Conservation (phyloP, 1,140 invertebrate species). For the Phortica variegata region DNA sequence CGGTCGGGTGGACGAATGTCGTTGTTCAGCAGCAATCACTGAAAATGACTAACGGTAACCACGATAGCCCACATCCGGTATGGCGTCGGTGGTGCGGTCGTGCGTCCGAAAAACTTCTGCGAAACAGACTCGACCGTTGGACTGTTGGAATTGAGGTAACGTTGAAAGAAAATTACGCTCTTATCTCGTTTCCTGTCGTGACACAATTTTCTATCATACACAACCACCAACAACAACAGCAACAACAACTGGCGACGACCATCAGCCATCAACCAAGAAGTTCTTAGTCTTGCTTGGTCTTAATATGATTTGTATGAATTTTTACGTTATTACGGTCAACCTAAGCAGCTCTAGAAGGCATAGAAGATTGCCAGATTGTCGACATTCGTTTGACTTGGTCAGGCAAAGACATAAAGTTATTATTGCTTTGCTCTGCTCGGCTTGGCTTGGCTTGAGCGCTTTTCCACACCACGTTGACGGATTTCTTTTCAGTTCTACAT, state of each 20-base stretch:
- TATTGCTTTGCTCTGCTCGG: conserved; percentile 35
- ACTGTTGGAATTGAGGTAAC: too few relatives aligned
- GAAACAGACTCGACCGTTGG: too few relatives aligned
- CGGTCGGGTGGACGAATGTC: neutral
- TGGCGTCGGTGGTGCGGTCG: conserved; percentile 13
- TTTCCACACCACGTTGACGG: neutral
- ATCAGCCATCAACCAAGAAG: too few relatives aligned
- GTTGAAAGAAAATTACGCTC: conserved; percentile 56
- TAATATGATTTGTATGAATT: neutral
- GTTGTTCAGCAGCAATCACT: conserved; percentile 48
- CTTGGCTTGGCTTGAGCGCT: too few relatives aligned
- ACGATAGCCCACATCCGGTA: conserved; percentile 51
- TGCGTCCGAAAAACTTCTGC: conserved; percentile 11
- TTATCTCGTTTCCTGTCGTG: conserved; percentile 57
- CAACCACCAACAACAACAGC: conserved; percentile 26
- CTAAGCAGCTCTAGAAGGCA: too few relatives aligned
- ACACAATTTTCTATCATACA: conserved; percentile 55
- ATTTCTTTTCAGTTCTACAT: neutral
- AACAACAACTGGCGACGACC: conserved; percentile 7
- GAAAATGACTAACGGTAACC: conserved; percentile 55
- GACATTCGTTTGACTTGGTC: too few relatives aligned
- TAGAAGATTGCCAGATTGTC: too few relatives aligned
- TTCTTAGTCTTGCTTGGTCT: too few relatives aligned
- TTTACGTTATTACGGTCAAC: conserved; percentile 15
- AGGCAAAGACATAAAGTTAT: conserved; percentile 51